Percentiles rank a stretch among this genome's conserved stretches.
phyloP scores from a whole-genome alignment of 2,888 invertebrate species.

The Pollenia angustigena region DNA sequence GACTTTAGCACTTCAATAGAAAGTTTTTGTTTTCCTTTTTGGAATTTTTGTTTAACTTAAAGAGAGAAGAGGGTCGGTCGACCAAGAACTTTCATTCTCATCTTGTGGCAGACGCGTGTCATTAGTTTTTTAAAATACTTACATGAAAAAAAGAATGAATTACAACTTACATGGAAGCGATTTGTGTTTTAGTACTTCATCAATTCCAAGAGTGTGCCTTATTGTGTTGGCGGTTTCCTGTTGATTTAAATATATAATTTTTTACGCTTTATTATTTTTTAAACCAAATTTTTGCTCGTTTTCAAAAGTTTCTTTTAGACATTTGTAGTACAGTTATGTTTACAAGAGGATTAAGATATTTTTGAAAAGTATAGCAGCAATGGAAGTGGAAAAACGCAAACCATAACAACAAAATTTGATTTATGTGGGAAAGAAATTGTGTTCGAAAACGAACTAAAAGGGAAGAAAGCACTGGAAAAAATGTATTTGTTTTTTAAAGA shows the following conservation, averaged over 20 bases:
- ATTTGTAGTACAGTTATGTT: constrained; percentile 68
- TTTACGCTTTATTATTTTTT: not conserved
- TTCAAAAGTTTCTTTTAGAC: constrained; percentile 8
- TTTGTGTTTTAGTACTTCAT: constrained; percentile 41
- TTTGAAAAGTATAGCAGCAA: constrained; percentile 6
- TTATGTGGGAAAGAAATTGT: constrained; percentile 64
- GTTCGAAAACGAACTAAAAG: not conserved
- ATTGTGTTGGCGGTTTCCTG: constrained; percentile 64
- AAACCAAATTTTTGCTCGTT: not conserved
- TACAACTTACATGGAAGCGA: constrained; percentile 41
- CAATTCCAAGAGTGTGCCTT: constrained; percentile 39
- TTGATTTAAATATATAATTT: constrained; percentile 17
- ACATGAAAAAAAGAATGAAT: constrained; percentile 38
- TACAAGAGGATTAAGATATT: constrained; percentile 51
- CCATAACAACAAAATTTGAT: constrained; percentile 42
- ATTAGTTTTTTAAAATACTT: constrained; percentile 59
- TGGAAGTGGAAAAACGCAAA: constrained; percentile 24
- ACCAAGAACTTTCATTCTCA: constrained; percentile 57
- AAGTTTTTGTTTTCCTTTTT: constrained; percentile 34
- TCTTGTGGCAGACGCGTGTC: constrained; percentile 61
- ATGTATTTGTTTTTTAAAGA: not conserved
- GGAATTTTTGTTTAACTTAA: constrained; percentile 17
- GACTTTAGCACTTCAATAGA: constrained; percentile 70
- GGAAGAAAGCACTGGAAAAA: constrained; percentile 36
- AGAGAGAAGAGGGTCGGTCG: constrained; percentile 16